A percentile compares a stretch with the other conserved stretches of the same genome.
Conservation (phyloP, 2,113 vertebrate species). For the Tonatia bakeri region DNA sequence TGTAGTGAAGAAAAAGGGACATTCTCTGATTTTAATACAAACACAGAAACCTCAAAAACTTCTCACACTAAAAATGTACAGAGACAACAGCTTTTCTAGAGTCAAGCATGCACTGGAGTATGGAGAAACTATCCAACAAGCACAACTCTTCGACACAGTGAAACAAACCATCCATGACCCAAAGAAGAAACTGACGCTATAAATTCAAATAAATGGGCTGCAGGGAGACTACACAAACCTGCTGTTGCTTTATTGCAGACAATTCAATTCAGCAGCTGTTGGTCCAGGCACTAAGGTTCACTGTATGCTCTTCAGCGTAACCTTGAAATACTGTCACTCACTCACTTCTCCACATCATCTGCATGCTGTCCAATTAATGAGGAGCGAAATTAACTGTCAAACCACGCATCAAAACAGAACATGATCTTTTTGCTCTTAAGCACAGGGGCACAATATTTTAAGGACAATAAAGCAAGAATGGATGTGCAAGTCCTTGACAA, state of each 20-base stretch:
- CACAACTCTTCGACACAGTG: slow-evolving; percentile 58
- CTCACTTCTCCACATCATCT: slow-evolving; percentile 68
- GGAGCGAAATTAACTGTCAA: slow-evolving; percentile 68
- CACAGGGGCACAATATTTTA: slow-evolving; percentile 52
- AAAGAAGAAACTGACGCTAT: slow-evolving; percentile 63
- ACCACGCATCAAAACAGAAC: slow-evolving; percentile 67
- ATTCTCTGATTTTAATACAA: slow-evolving; percentile 36
- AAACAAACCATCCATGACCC: slow-evolving; percentile 47
- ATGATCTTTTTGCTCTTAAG: slow-evolving; percentile 66
- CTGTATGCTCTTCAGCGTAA: slow-evolving; percentile 68
- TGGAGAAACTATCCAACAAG: slow-evolving; percentile 54
- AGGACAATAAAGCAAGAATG: slow-evolving; percentile 55
- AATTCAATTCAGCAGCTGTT: slow-evolving; percentile 76
- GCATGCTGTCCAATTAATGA: slow-evolving; percentile 72
- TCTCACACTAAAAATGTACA: slow-evolving; percentile 47
- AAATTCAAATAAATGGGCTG: slow-evolving; percentile 71
- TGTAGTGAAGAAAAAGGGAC: slow-evolving; percentile 12
- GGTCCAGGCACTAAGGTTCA: slow-evolving; percentile 69
- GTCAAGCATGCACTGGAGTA: slow-evolving; percentile 21
- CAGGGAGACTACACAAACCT: slow-evolving; percentile 70
- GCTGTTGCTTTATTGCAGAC: slow-evolving; percentile 74
- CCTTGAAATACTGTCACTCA: slow-evolving; percentile 74
- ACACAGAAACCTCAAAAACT: slow-evolving; percentile 34
- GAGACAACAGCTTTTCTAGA: slow-evolving; percentile 28
- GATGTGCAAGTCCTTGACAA: slow-evolving; percentile 44